Evolutionary conservation across 2,797 vertebrate species (phyloP), one percentile per base, ranked within the genome.

Genomic region (Danio kyathit): DNA sequence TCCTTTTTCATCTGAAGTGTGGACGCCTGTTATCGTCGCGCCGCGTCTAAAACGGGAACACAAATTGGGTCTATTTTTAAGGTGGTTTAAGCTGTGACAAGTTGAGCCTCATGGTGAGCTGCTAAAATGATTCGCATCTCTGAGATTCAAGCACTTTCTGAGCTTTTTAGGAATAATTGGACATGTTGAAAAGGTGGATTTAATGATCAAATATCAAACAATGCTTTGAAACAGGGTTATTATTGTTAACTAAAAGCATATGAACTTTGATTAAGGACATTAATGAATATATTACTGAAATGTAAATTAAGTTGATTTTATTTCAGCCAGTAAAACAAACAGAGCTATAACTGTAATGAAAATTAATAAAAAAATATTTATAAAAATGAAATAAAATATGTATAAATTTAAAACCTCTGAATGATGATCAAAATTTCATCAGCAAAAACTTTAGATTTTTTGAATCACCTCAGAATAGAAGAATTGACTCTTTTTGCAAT

Each of bases 51-150:
- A 85, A 79, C 71, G 71, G 83, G 52, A 46, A 51, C 69, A 60
- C 7, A 48, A 17, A 77, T 44, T 40, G 54, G 57, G 59, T 80
- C 83, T 82, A 85, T 85, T 86, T 86, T 85, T 82, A 85, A 65
- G 69, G 49, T 40, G 43, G 60, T 66, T 46, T 29, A 84, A 77
- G 56, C 75, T 60, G 54, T 46, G 71, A 65, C 51, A 43, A 40
- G 56, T 54, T 49, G 61, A 57, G 56, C 61, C 63, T 83, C 51
- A 48, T 69, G 65, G 48, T 74, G 56, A 76, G 65, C 70, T 49
- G 51, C 54, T 56, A 48, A 57, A 82, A 59, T 73, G 6, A 16
- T 52, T 21, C 41, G 13, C 59, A 60, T 70, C 41, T 69, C 38
- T 51, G 38, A 21, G 41, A 21, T 52, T 46, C 10, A 56, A 41